These are phyloP conservation scores for Clarias macrocephalus DNA, from an alignment of 2,113 vertebrate species.

Conservation along the genomic window DNA sequence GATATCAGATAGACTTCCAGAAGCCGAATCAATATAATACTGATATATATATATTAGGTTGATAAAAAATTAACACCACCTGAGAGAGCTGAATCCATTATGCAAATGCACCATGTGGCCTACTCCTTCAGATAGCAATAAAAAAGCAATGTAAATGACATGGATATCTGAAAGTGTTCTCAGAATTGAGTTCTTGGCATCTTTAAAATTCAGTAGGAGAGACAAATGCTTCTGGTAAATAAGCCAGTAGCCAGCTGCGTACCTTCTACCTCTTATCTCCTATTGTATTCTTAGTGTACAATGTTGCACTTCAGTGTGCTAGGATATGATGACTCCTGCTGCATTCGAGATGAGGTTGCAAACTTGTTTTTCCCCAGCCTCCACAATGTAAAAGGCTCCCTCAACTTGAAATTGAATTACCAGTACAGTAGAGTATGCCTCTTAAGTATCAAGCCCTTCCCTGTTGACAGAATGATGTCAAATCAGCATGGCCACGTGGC, in stretches of 20 bases:
- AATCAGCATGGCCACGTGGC: neutral
- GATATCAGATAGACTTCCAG: neutral
- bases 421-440: neutral
- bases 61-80: neutral
- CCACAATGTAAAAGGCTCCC: neutral
- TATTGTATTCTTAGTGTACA: neutral
- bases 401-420: neutral
- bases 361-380: neutral
- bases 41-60: neutral
- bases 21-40: neutral
- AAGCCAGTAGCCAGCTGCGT: neutral
- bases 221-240: neutral
- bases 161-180: neutral
- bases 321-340: neutral
- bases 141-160: neutral
- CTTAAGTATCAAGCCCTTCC: neutral
- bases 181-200: too few species aligned
- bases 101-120: neutral
- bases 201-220: neutral
- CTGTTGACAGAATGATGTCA: too few species aligned
- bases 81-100: neutral
- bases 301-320: neutral
- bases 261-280: neutral
- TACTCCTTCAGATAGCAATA: neutral
- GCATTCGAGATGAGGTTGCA: neutral